phyloP scores from a whole-genome alignment of 2,888 invertebrate genomes.

The Drosophila stalkeri region DNA sequence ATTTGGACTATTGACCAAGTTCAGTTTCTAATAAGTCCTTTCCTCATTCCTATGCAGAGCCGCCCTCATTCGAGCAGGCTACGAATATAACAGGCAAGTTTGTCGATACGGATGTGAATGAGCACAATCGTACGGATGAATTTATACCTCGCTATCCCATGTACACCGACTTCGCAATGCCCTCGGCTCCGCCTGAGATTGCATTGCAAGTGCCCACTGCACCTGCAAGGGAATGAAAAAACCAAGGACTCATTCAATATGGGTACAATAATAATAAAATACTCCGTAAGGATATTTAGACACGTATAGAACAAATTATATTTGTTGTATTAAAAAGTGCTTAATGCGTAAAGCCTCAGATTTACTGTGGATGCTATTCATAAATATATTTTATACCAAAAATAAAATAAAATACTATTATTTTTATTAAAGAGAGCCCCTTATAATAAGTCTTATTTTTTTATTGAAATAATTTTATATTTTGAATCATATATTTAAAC shows the following conservation, averaged over 20 bases:
- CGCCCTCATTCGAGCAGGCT: constrained; percentile 73
- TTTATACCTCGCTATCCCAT: constrained; percentile 78
- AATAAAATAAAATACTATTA: not conserved
- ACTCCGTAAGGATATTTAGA: not conserved
- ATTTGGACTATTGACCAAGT: too few species aligned
- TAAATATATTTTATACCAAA: not conserved
- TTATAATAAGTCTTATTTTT: not conserved
- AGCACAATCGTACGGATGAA: constrained; percentile 63
- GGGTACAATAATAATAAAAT: not conserved
- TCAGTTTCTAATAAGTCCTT: too few species aligned
- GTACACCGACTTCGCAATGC: constrained; percentile 71
- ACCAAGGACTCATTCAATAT: not conserved
- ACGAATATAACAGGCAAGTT: constrained; percentile 63
- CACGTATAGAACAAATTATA: not conserved
- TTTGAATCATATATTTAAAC: not conserved
- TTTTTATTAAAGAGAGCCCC: too few species aligned
- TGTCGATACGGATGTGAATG: constrained; percentile 67
- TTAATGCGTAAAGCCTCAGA: not conserved
- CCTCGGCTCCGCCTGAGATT: constrained; percentile 49
- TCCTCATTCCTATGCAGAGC: constrained; percentile 47
- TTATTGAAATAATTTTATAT: not conserved
- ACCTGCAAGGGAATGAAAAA: constrained; percentile 14
- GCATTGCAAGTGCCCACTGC: constrained; percentile 28
- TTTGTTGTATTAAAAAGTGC: not conserved
- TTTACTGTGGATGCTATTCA: not conserved